phyloP scores from a whole-genome alignment of 2,797 vertebrate genomes.

The Bucorvus abyssinicus region DNA sequence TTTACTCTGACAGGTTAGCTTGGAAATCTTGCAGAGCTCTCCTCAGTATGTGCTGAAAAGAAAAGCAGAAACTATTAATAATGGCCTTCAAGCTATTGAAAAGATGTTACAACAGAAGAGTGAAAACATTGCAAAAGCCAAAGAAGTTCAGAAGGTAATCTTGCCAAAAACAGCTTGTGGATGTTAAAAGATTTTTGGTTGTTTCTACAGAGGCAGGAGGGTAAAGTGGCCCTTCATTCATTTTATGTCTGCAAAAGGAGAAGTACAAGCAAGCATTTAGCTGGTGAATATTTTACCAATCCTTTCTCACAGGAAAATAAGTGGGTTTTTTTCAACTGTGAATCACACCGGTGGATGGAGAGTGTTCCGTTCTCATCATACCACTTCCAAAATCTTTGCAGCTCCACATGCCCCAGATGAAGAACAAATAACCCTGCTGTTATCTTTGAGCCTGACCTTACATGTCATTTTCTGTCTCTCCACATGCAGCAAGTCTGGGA shows the following conservation, averaged over 20 bases:
- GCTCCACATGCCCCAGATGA: neutral
- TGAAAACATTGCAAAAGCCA: constrained; percentile 79
- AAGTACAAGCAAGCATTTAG: neutral
- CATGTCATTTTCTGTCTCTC: neutral
- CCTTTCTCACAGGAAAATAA: constrained; percentile 4
- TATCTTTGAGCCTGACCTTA: neutral
- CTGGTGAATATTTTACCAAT: neutral
- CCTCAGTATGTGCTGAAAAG: constrained; percentile 79
- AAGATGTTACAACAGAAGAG: constrained; percentile 83
- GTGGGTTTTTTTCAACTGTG: neutral
- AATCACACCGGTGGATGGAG: neutral
- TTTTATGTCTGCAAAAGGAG: neutral
- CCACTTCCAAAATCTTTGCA: neutral
- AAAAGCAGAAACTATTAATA: constrained; percentile 83
- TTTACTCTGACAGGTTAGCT: constrained; percentile 64
- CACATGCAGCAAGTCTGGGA: constrained; percentile 85
- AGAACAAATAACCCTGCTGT: neutral
- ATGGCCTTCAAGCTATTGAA: constrained; percentile 83
- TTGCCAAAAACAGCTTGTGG: neutral
- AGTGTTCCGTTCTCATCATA: neutral
- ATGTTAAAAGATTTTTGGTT: neutral
- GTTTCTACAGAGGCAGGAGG: neutral
- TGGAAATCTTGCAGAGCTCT: constrained; percentile 74
- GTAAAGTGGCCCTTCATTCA: neutral
- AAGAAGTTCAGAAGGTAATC: constrained; percentile 88